Base-by-base conservation (phyloP, 2,113 vertebrate species). In the Paradoxurus hermaphroditus region DNA sequence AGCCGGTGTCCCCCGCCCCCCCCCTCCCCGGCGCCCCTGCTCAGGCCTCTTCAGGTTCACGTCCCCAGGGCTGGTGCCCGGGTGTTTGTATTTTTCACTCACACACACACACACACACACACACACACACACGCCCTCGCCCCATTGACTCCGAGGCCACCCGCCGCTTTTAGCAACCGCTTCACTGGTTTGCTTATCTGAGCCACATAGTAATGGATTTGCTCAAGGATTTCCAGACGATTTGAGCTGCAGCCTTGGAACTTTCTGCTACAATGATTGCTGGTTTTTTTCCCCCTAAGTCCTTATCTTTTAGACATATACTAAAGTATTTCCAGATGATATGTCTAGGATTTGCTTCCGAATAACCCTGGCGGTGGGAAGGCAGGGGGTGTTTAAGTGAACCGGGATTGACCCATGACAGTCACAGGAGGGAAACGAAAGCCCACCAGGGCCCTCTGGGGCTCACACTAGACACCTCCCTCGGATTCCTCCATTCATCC, bases 281-380 rank as follows among this genome's bases (percentile, higher is more conserved):
- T 39, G 44, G 19, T 44, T 85, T 72, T 56, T 82, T 27, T n/a
- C n/a, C n/a, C n/a, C n/a, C n/a, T 13, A 44, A n/a, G 39, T 39
- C 29, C 12, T 51, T 41, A 51, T 83, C 67, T 75, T 75, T 79
- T 29, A 53, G 12, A 84, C 59, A 84, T 49, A 39, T 39, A n/a
- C 49, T 70, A 31, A 89, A 59, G 51, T 53, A 77, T 63, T 83
- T 67, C 65, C 65, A 89, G 46, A 12, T 34, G 70, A 34, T 36
- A 21, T 46, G 68, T 65, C 49, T 87, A 94, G 86, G 65, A 73
- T 75, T 53, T 46, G 77, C 63, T 77, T 92, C 46, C 59, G 23
- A 91, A 83, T 63, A 39, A 77, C 13, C 44, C 15, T n/a, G 39
- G 9, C 15, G 39, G 56, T 70, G 39, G 53, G 27, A 23, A 23